A percentile compares a stretch with the other conserved stretches of the same genome.
Conservation (phyloP, 2,113 vertebrate genomes). For the Upupa epops region DNA sequence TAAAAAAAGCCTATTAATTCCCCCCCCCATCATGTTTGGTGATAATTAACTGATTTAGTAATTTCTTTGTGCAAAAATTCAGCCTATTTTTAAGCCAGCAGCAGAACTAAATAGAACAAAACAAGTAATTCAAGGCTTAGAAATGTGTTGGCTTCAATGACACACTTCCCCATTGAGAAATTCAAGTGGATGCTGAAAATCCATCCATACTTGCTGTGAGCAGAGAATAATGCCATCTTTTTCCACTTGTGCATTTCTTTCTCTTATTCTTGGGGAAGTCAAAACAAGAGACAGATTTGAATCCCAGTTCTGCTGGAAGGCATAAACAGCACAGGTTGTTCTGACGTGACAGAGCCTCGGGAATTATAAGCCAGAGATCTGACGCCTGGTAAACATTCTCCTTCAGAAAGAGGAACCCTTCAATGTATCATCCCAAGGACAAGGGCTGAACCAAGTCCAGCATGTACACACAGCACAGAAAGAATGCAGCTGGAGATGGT, state of each 20-base stretch:
- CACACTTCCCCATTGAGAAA: not conserved
- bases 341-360: fast-evolving
- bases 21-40: not conserved
- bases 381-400: not conserved
- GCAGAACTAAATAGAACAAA: not conserved
- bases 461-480: not conserved
- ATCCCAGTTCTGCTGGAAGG: not conserved
- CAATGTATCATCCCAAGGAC: not conserved
- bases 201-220: not conserved
- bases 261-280: not conserved
- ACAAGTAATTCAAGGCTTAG: not conserved
- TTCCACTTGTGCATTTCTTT: not conserved
- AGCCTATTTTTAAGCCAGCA: not conserved
- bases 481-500: not conserved
- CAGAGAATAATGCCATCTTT: not conserved
- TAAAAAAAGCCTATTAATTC: not conserved
- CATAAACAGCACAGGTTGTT: not conserved
- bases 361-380: not conserved
- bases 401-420: not conserved
- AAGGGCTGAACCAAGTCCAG: not conserved
- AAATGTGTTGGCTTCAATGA: not conserved
- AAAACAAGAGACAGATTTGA: slow-evolving; percentile 5
- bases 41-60: not conserved
- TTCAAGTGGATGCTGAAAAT: not conserved
- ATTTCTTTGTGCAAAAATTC: not conserved